Base-by-base conservation (phyloP, 64 coral and sea anemone species). In the Acropora yongei region DNA sequence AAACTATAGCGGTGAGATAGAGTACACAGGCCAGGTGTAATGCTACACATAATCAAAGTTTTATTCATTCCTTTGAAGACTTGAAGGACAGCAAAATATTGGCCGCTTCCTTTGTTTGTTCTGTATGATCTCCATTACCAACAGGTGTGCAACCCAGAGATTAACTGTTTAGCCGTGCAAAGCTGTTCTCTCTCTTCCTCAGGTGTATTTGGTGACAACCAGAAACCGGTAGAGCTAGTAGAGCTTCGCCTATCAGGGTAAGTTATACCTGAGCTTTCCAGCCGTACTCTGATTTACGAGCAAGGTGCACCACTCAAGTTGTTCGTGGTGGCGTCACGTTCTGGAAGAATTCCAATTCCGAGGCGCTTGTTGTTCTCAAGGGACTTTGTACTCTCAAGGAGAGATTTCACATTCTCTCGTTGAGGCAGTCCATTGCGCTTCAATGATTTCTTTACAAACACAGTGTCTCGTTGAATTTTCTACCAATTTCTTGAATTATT, bases 361-460 rank as follows among this genome's bases (percentile, higher is more conserved):
- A 90, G 67, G 77, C 60, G 41, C 18, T 90, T 16, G 58, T 90
- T 77, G 40, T 89, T 42, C 51, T 89, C 73, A 55, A 63, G 12
- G 20, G 77, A 78, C 40, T 79, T 69, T 43, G 86, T 86, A 66
- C 74, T 66, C 77, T 79, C 82, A 78, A 86, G 42, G 60, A 90
- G 40, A 49, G 81, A 63, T 49, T 72, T 86, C 41, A 87, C 46
- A 66, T 7, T 55, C 10, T 55, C 51, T 55, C 51, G 51, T 55
- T 10, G 51, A 55, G 51, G 51, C 51, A 10, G 51, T 4, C 51
- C 51, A 55, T 55, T 55, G 51, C 51, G 6, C 51, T 55, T 55
- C 51, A 55, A 55, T 78, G 53, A 77, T 49, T 79, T 92, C 63
- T 78, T 86, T 40, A 92, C 91, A 87, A 86, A 86, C 16, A 57